A percentile compares a stretch with the other conserved stretches of the same genome.
phyloP scores from a whole-genome alignment of 1,140 invertebrate species.

The Anastrepha ludens region DNA sequence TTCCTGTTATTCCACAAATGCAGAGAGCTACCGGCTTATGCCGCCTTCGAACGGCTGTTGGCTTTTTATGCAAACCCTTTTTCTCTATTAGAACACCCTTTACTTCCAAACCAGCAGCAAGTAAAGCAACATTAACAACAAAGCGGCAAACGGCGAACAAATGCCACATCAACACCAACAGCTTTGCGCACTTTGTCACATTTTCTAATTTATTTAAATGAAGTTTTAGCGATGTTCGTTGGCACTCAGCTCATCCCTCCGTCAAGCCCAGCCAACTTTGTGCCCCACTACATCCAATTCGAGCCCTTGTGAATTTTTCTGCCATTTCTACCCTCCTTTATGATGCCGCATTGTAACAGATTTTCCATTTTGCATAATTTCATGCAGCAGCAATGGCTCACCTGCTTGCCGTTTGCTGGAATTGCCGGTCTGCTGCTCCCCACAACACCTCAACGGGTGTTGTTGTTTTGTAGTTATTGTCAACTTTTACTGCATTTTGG shows the following conservation, averaged over 20 bases:
- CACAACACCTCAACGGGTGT: neutral
- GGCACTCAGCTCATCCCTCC: too few species aligned
- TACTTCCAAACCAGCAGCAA: neutral
- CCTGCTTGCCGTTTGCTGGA: neutral
- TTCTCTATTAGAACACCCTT: too few species aligned
- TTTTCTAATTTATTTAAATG: constrained; percentile 53
- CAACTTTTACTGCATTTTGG: constrained; percentile 38
- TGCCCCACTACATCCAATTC: too few species aligned
- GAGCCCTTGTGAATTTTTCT: too few species aligned
- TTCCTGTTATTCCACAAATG: too few species aligned
- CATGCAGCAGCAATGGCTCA: constrained; percentile 1
- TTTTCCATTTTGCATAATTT: constrained; percentile 30
- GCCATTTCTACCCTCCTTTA: neutral
- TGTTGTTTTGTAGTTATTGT: neutral
- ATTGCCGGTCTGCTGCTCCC: neutral
- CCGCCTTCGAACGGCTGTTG: too few species aligned
- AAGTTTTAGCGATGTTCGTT: neutral
- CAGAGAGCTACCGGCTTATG: too few species aligned
- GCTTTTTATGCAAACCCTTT: too few species aligned
- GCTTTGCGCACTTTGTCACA: constrained; percentile 33
- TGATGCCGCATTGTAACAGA: constrained; percentile 15
- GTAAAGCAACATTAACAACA: neutral
- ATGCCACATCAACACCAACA: constrained; percentile 23
- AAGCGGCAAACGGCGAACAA: neutral
- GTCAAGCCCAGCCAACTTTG: too few species aligned